Conservation (phyloP, 2,113 vertebrate genomes). For the Macrotis lagotis region DNA sequence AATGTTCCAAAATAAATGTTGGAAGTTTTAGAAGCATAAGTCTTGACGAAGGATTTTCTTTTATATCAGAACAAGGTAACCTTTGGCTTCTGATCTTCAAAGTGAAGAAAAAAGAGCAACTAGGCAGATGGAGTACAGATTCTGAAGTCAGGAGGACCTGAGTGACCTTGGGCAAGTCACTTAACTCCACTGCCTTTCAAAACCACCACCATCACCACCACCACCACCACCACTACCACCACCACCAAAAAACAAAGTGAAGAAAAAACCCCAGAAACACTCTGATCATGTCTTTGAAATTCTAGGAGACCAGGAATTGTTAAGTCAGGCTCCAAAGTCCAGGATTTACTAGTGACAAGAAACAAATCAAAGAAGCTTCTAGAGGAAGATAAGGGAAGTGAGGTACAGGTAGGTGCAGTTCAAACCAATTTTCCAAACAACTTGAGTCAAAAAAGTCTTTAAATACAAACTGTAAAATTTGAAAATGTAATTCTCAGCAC, state of each 20-base stretch:
- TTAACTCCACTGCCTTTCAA: too few species aligned
- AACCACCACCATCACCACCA: too few species aligned
- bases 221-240: too few species aligned
- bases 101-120: not conserved
- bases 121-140: too few species aligned
- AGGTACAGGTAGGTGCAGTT: not conserved
- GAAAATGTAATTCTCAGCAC: not conserved
- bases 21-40: not conserved
- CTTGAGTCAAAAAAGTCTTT: accelerated
- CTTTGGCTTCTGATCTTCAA: not conserved
- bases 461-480: not conserved
- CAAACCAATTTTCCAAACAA: not conserved
- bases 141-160: too few species aligned
- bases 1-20: not conserved
- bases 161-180: too few species aligned
- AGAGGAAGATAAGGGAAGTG: not conserved
- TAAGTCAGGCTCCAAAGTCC: not conserved
- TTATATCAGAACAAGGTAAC: not conserved
- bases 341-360: not conserved
- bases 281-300: not conserved
- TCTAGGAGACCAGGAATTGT: not conserved
- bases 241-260: too few species aligned
- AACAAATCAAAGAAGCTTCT: not conserved
- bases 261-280: not conserved
- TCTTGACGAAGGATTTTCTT: not conserved